Percentiles rank a stretch among this genome's conserved stretches.
Evolutionary conservation across 2,113 vertebrate species (phyloP).

Genomic region (cattle (Bos taurus)): ARS-UCD2.0 NC_037328.1:127566501-127567000

Average conservation of each 20-base stretch:
- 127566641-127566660: not conserved
- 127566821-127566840: conserved; percentile 35
- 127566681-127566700: not conserved
- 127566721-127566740: conserved; percentile 45
- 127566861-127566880: not conserved
- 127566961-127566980: not conserved
- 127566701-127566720: conserved; percentile 20
- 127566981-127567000: conserved; percentile 29
- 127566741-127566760: conserved; percentile 72
- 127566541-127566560: not conserved
- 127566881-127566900: not conserved
- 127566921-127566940: not conserved
- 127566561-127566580: not conserved
- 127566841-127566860: not conserved
- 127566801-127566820: conserved; percentile 56
- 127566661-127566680: conserved; percentile 20
- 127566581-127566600: not conserved
- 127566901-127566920: not conserved
- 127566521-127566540: not conserved
- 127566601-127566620: not conserved
- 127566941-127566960: not conserved
- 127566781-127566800: conserved; percentile 37
- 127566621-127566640: not conserved
- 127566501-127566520: not conserved
- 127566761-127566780: conserved; percentile 17